Percentiles rank a stretch among this genome's conserved stretches.
Conservation (phyloP, 2,797 vertebrate genomes). For the Pelobates cultripes region DNA sequence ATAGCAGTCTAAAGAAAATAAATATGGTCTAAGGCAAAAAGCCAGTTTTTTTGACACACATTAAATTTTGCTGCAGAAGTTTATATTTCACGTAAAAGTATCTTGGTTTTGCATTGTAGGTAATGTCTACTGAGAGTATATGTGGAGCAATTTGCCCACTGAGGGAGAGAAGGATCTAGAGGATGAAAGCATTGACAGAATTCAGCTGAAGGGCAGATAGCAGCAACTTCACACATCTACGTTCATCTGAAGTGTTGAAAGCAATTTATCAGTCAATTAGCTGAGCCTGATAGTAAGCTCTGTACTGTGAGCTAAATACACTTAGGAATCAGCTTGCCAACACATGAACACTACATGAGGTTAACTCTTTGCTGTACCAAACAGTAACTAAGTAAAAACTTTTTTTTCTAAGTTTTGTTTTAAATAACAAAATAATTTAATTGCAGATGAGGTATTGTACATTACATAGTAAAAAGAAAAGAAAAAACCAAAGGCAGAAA, state of each 20-base stretch:
- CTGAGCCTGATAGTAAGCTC: conserved; percentile 19
- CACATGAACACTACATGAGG: neutral
- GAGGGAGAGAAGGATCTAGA: neutral
- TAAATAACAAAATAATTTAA: no score
- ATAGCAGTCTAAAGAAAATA: no score
- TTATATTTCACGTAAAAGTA: no score
- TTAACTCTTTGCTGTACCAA: conserved; percentile 11
- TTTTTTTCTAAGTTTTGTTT: no score
- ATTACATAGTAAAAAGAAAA: no score
- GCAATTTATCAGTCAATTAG: conserved; percentile 53
- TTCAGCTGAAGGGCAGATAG: conserved; percentile 28
- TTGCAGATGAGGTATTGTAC: no score
- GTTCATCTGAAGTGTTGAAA: conserved; percentile 32
- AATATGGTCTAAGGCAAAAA: no score
- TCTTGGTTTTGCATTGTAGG: neutral
- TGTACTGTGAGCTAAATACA: conserved; percentile 29
- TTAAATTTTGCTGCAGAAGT: no score
- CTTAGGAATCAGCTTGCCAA: neutral
- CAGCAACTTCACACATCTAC: conserved; percentile 17
- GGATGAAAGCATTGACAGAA: conserved; percentile 28
- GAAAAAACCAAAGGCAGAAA: no score
- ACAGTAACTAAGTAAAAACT: no score
- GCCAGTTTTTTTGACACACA: no score
- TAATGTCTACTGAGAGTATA: neutral
- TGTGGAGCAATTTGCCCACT: neutral